phyloP scores from a whole-genome alignment of 2,113 vertebrate genomes.

The Peucedramus taeniatus region DNA sequence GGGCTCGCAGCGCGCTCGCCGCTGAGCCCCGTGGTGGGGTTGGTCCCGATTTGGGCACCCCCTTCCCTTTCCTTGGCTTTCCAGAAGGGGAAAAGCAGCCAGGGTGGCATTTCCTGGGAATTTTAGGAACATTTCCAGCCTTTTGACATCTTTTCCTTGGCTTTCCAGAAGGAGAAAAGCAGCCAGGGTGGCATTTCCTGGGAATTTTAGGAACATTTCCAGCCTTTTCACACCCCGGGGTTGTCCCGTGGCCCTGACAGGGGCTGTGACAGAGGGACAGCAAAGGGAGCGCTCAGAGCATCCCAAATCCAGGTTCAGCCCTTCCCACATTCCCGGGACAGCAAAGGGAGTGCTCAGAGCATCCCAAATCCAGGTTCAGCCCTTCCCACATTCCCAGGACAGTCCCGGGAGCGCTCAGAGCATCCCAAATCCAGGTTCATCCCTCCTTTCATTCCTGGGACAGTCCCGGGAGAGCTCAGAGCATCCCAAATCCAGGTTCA shows the following conservation, averaged over 20 bases:
- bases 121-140: accelerated
- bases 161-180: neutral
- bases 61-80: neutral
- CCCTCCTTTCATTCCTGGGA: neutral
- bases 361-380: neutral
- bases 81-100: neutral
- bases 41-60: accelerated
- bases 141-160: accelerated
- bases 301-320: neutral
- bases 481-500: neutral
- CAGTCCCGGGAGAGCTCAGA: accelerated
- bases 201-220: neutral
- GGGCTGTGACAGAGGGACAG: neutral
- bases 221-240: accelerated
- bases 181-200: neutral
- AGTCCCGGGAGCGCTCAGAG: accelerated
- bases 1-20: neutral
- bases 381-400: neutral
- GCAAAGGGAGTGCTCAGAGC: accelerated
- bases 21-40: neutral
- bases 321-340: accelerated
- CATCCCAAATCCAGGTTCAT: neutral
- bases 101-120: neutral
- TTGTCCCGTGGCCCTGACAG: neutral
- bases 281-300: neutral